Evolutionary conservation across 1,140 invertebrate genomes (phyloP), one percentile per base, ranked within the genome.

Genomic region (Conopomorpha cramerella): DNA sequence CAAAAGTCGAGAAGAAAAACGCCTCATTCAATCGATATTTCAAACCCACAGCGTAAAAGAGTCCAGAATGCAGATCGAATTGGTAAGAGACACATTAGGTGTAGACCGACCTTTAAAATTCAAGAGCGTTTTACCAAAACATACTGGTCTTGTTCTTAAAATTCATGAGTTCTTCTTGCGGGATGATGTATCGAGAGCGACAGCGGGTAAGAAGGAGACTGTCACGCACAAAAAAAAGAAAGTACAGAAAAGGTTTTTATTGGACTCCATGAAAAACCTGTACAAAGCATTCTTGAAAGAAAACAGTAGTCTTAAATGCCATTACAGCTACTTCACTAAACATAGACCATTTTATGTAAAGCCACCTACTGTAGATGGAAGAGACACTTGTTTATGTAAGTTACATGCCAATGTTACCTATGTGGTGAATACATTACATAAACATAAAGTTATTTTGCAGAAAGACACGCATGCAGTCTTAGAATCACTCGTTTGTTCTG

Each of bases 151-250:
- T 2, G 19, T 16, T 13, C 13, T 30, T 3, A 31, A 38, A 18
- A 31, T 38, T 27, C 15, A 38, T 12, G 1, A 15, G 14, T 38
- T 13, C 23, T 38, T 38, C 14, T 13, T 38, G 8, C 28, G 36
- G 6, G 29, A 38, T 17, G 36, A 38, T 15, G 25, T 38, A 13
- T 30, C 36, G 3, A 3, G 29, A 30, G 25, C 27, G 14, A 30
- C 36, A 23, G 36, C 36, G 2, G 36, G 29, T 13, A 38, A 38
- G 23, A 38, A 38, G 18, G 36, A 38, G 31, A 30, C 27, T n/a
- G 2, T 38, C 7, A 38, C 36, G 1, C 14, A 16, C 6, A 38
- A 30, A 3, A 11, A 15, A 15, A 19, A 30, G 13, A 30, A 30
- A 23, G 11, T 38, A 12, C 36, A 30, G n/a, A 38, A 38, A 31